Conservation (phyloP, 35 echinoderm and acorn worm species). For the Diadema setosum region DNA sequence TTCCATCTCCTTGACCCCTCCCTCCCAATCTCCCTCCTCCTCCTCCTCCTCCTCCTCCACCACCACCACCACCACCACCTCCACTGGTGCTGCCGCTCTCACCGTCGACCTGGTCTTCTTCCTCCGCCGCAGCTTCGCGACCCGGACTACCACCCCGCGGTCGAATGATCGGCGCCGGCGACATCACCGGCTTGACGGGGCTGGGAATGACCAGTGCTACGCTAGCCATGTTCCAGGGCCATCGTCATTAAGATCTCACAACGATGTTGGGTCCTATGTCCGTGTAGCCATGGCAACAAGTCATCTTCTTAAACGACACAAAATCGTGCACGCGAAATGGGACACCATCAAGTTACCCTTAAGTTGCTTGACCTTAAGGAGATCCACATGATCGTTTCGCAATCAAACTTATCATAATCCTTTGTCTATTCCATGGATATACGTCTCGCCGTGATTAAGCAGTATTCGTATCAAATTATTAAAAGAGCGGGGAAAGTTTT, state of each 20-base stretch:
- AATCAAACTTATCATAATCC: too few species aligned
- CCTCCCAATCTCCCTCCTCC: background rate
- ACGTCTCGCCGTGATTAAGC: too few species aligned
- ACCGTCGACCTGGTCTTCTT: background rate
- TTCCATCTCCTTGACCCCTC: background rate
- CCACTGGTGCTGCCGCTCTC: background rate
- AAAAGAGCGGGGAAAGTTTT: too few species aligned
- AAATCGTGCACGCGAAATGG: too few species aligned
- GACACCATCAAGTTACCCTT: too few species aligned
- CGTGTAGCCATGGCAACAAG: too few species aligned
- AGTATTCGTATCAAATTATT: too few species aligned
- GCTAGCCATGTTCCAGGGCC: background rate
- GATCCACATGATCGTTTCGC: too few species aligned
- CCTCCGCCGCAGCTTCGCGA: background rate
- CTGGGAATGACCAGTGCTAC: background rate
- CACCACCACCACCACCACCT: background rate
- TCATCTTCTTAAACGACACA: too few species aligned
- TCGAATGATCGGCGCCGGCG: background rate
- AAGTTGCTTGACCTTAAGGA: too few species aligned
- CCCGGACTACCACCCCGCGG: background rate
- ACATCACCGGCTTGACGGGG: background rate
- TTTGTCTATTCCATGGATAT: too few species aligned
- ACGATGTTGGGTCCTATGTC: too few species aligned
- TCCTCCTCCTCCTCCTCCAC: background rate
- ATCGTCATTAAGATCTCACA: background rate